Evolutionary conservation across 2,888 invertebrate genomes (phyloP).

Genomic region (Cheilosia vulpina): DNA sequence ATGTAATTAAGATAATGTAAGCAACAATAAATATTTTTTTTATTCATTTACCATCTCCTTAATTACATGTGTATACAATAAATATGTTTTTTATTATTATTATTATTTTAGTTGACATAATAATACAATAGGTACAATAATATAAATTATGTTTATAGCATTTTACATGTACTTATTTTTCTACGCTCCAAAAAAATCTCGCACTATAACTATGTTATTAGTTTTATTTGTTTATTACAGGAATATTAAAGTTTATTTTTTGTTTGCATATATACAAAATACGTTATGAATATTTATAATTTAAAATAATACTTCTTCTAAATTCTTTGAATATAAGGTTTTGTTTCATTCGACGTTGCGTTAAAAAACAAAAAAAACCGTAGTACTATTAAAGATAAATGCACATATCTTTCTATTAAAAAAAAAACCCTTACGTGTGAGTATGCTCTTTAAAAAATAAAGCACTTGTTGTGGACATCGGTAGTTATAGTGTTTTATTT

Average conservation of each 20-base stretch:
- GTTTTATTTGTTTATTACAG: conserved; percentile 41
- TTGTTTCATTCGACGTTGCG: conserved; percentile 19
- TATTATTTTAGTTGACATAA: conserved; percentile 46
- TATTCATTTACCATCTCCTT: conserved; percentile 39
- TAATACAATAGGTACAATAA: conserved; percentile 54
- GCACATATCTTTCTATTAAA: conserved; percentile 8
- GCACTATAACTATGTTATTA: conserved; percentile 42
- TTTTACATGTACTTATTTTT: conserved; percentile 22
- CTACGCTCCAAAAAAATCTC: conserved; percentile 45
- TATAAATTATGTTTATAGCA: conserved; percentile 55
- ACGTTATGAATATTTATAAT: conserved; percentile 28
- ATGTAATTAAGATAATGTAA: conserved; percentile 26
- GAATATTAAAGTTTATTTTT: conserved; percentile 26
- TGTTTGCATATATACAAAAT: conserved; percentile 62
- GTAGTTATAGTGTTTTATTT: conserved; percentile 13
- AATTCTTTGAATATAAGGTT: background rate
- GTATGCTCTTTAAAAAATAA: conserved; percentile 41
- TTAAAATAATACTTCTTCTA: conserved; percentile 40
- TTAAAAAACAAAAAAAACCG: background rate
- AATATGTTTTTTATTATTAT: conserved; percentile 26
- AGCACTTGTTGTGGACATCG: conserved; percentile 63
- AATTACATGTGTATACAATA: conserved; percentile 65
- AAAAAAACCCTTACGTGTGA: conserved; percentile 1
- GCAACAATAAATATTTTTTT: conserved; percentile 60
- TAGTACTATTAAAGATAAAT: conserved; percentile 13